Percentiles rank a stretch among this genome's conserved stretches.
Evolutionary conservation across 2,797 vertebrate genomes (phyloP).

Genomic region (Florisuga fusca): DNA sequence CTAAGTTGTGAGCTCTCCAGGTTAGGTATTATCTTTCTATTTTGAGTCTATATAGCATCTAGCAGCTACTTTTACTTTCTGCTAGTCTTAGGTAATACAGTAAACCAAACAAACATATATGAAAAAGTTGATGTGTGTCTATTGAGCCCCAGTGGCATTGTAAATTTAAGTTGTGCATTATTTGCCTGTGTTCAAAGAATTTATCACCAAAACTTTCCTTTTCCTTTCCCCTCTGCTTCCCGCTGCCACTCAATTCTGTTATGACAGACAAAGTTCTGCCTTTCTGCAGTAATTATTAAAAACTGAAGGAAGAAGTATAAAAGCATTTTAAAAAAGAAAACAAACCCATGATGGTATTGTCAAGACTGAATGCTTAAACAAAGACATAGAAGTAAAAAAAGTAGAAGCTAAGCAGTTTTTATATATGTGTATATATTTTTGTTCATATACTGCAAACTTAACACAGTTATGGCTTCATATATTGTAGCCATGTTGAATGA

Average conservation of each 20-base stretch:
- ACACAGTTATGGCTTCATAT: background rate
- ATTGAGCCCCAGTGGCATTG: background rate
- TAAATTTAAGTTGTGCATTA: background rate
- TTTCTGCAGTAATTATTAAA: background rate
- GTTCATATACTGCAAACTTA: background rate
- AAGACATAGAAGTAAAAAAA: background rate
- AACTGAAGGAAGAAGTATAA: background rate
- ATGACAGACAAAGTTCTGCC: background rate
- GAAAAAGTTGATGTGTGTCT: background rate
- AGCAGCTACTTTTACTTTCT: background rate
- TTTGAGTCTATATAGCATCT: background rate
- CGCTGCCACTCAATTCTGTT: background rate
- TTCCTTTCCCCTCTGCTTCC: background rate
- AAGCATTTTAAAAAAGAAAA: background rate
- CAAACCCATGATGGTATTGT: background rate
- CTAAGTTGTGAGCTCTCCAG: background rate
- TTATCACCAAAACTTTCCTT: background rate
- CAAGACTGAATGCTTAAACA: background rate
- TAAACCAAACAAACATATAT: background rate
- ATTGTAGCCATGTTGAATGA: background rate
- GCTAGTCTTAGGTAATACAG: background rate
- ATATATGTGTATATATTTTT: background rate
- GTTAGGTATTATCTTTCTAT: background rate
- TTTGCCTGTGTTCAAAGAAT: background rate
- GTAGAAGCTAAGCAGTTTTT: background rate